A percentile compares a stretch with the other conserved stretches of the same genome.
These are phyloP conservation scores for Nebria salina DNA, from an alignment of 2,888 invertebrate genomes.

Conservation along the genomic window DNA sequence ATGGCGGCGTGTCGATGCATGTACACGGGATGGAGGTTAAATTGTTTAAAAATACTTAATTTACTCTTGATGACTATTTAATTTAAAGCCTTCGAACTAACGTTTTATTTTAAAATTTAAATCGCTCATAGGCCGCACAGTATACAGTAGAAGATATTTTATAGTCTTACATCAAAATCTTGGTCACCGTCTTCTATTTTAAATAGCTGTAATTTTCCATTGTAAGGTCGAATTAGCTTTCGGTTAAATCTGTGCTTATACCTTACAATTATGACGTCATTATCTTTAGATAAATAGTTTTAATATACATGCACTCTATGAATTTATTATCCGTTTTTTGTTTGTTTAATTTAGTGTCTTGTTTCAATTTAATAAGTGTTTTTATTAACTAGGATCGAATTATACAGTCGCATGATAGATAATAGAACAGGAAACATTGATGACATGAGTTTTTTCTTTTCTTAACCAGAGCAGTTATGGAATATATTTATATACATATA, in stretches of 20 bases:
- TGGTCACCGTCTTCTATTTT: constrained; percentile 38
- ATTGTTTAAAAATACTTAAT: constrained; percentile 16
- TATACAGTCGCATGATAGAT: constrained; percentile 10
- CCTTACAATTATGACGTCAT: constrained; percentile 23
- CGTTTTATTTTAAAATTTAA: constrained; percentile 19
- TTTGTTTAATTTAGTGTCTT: constrained; percentile 22
- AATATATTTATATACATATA: constrained; percentile 21
- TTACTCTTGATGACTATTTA: constrained; percentile 26
- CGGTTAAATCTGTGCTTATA: constrained; percentile 41
- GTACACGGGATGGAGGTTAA: constrained; percentile 25
- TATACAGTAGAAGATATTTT: constrained; percentile 32
- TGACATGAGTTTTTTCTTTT: constrained; percentile 16
- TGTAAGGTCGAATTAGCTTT: constrained; percentile 36
- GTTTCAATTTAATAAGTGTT: neutral
- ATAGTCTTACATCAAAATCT: neutral
- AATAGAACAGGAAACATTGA: constrained; percentile 28
- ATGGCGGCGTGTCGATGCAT: constrained; percentile 16
- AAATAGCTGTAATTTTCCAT: constrained; percentile 21
- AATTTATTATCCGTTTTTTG: constrained; percentile 32
- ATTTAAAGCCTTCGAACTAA: constrained; percentile 41
- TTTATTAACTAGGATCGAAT: neutral
- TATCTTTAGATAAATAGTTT: constrained; percentile 37
- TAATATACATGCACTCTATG: constrained; percentile 37
- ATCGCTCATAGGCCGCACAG: constrained; percentile 39
- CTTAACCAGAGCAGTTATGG: constrained; percentile 15